Evolutionary conservation across 1,140 invertebrate species (phyloP).

Genomic region (Caenorhabditis brenneri): DNA sequence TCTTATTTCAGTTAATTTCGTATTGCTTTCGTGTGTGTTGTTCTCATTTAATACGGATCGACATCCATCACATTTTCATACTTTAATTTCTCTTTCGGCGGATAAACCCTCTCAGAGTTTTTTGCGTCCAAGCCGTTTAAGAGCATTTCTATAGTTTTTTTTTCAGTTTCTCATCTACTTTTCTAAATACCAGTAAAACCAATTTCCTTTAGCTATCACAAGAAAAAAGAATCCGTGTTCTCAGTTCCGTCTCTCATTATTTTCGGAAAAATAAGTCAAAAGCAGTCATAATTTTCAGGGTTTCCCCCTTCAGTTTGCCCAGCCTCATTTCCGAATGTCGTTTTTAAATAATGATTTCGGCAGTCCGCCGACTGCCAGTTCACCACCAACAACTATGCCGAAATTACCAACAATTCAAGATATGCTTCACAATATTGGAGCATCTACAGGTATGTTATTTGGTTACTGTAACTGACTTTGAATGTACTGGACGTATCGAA

Average conservation of each 20-base stretch:
- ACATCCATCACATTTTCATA: neutral
- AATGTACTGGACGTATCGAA: neutral
- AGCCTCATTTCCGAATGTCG: constrained; percentile 37
- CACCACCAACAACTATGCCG: neutral
- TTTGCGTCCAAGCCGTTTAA: neutral
- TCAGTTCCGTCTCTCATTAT: constrained; percentile 28
- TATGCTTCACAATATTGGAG: constrained; percentile 32
- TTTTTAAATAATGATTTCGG: constrained; percentile 40
- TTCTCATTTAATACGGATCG: constrained; percentile 28
- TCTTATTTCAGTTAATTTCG: neutral
- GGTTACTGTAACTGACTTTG: neutral
- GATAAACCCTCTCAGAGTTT: constrained; percentile 40
- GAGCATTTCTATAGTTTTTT: neutral
- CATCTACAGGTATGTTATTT: constrained; percentile 4
- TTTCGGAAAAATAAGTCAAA: neutral
- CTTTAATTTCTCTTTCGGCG: neutral
- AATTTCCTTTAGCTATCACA: neutral
- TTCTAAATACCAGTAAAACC: neutral
- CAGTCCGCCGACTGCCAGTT: constrained; percentile 19
- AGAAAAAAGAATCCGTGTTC: neutral
- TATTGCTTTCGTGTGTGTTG: neutral
- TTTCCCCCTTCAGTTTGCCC: no score
- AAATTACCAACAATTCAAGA: constrained; percentile 28
- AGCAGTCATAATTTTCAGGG: constrained; percentile 3
- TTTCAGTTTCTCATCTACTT: neutral